phyloP scores from a whole-genome alignment of 2,888 invertebrate genomes.

The Oxystoma pomonae region DNA sequence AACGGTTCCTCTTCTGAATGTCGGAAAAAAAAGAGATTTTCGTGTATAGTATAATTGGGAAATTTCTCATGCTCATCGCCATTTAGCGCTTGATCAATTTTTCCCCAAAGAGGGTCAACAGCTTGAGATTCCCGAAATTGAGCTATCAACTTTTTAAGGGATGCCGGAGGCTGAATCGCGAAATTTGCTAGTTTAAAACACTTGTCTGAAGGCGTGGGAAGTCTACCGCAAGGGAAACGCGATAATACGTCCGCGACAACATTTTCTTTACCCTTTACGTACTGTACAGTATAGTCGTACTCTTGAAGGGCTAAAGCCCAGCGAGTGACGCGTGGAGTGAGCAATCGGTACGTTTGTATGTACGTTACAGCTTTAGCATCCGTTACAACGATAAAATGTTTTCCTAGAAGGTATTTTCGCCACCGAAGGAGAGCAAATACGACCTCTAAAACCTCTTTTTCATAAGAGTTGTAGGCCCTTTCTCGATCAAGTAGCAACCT shows the following conservation, averaged over 20 bases:
- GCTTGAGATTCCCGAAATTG: no score
- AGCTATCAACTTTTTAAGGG: no score
- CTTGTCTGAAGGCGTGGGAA: background rate
- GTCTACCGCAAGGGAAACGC: background rate
- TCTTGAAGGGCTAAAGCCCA: background rate
- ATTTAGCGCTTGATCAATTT: no score
- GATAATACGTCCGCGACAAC: background rate
- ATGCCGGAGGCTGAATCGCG: background rate
- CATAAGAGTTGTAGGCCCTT: no score
- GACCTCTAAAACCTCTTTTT: background rate
- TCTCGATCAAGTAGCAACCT: no score
- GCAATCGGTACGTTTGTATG: background rate
- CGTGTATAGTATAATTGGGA: no score
- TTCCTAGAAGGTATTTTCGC: background rate
- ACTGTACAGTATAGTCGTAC: background rate
- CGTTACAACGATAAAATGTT: background rate
- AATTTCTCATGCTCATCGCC: no score
- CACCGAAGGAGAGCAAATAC: background rate
- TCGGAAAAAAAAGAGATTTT: no score
- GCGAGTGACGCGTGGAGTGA: background rate
- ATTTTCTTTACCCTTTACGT: background rate
- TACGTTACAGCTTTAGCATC: no score
- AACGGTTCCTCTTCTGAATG: background rate
- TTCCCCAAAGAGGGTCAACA: no score
- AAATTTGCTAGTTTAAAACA: background rate